Base-by-base conservation (phyloP, 2,888 invertebrate species). In the Choreutis nemorana region DNA sequence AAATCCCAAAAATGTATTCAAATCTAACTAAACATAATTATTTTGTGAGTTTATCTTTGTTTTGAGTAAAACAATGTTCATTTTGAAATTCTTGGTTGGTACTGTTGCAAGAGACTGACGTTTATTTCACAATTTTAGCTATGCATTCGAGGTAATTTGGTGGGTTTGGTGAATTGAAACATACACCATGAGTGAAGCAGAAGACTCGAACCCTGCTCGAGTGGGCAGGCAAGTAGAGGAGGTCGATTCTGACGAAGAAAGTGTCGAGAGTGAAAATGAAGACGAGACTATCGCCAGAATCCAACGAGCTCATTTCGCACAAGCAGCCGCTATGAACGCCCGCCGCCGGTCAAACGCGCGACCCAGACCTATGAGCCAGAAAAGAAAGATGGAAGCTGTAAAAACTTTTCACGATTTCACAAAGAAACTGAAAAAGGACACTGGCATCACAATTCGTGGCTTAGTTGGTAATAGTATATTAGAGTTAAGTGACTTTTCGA, bases 341-440 rank as follows among this genome's bases (percentile, higher is more conserved):
- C 66, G 71, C 9, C 63, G 62, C 34, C 65, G 66, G 26, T 45
- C 70, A 6, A 51, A 63, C 26, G 58, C 71, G 12, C 64, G 66
- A 15, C 59, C 65, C 11, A 58, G 65, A 26, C 70, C 65, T 13
- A 71, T 80, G 70, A 78, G 72, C 52, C 67, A 77, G 31, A 80
- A 79, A 48, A 54, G 79, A 33, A 80, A 80, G 54, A 56, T 78
- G 56, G 79, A 80, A 62, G 80, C 80, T 15, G 77, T 80, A 5
- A 78, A 67, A 55, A 68, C 55, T 38, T 80, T 80, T 40, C 79
- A 79, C 40, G 59, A 80, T 42, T 80, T 80, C 42, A 80, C 80
- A 4, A 80, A 80, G 48, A 79, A 73, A 54, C 61, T 80, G 11
- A 80, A 80, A 51, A 65, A 79, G 48, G 80, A 80, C 54, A 78